Evolutionary conservation across 64 coral and sea anemone genomes (phyloP).

Genomic region (Acropora tenuis): DNA sequence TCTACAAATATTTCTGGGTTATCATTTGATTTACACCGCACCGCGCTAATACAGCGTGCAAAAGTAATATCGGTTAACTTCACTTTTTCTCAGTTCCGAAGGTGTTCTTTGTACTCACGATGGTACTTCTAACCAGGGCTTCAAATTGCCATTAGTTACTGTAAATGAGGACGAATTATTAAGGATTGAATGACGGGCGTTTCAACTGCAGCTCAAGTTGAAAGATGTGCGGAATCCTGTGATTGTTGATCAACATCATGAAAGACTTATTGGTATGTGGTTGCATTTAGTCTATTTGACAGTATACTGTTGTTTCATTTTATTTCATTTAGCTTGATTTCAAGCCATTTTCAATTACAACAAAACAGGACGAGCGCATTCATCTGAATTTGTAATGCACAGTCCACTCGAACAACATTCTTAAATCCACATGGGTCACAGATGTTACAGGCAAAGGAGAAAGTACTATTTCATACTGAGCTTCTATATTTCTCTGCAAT

Average conservation of each 20-base stretch:
- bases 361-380: background rate
- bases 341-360: background rate
- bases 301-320: background rate
- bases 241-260: slow-evolving; percentile 20
- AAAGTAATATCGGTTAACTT: background rate
- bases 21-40: background rate
- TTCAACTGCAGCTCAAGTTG: background rate
- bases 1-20: background rate
- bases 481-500: background rate
- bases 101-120: background rate
- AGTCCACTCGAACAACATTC: background rate
- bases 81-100: background rate
- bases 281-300: background rate
- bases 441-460: background rate
- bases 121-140: background rate
- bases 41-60: background rate
- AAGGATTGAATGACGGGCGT: background rate
- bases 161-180: background rate
- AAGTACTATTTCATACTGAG: background rate
- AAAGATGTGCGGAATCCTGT: background rate
- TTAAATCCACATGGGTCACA: background rate
- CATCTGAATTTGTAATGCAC: background rate
- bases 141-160: background rate
- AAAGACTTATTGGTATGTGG: slow-evolving; percentile 12
- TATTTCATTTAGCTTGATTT: background rate